phyloP scores from a whole-genome alignment of 2,888 invertebrate species.

The Drosophila borborema region DNA sequence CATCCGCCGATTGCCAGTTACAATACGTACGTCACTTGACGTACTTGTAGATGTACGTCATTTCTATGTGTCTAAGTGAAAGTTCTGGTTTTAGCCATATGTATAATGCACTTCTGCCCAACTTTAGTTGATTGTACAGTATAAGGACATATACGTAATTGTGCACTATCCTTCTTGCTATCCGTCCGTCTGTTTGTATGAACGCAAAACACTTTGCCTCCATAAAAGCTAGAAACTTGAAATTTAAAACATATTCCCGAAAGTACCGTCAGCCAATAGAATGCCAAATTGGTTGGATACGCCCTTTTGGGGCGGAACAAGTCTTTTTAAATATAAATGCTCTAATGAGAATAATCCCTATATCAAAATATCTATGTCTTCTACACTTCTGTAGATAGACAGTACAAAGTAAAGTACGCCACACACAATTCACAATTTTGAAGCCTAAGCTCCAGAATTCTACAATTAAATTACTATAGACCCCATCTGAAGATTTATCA shows the following conservation, averaged over 20 bases:
- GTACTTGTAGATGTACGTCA: neutral
- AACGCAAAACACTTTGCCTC: neutral
- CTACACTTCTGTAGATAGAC: neutral
- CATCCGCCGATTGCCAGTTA: conserved; percentile 18
- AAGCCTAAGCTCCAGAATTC: too few relatives aligned
- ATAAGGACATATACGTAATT: neutral
- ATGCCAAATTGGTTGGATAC: neutral
- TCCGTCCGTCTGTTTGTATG: neutral
- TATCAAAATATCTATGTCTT: neutral
- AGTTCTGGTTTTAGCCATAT: conserved; percentile 2
- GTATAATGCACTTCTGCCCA: neutral
- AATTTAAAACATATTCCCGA: neutral
- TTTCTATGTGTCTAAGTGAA: conserved; percentile 7
- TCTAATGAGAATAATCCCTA: neutral
- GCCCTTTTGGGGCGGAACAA: neutral
- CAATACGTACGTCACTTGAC: conserved; percentile 18
- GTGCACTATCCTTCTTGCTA: neutral
- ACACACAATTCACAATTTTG: too few relatives aligned
- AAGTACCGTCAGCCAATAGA: neutral
- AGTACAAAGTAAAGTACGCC: too few relatives aligned
- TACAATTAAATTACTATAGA: too few relatives aligned
- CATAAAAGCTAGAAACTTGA: neutral
- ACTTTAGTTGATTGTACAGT: neutral
- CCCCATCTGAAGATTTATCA: neutral
- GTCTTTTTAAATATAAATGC: neutral